A percentile compares a stretch with the other conserved stretches of the same genome.
Evolutionary conservation across 1,140 invertebrate genomes (phyloP).

Genomic region (Samia ricini): DNA sequence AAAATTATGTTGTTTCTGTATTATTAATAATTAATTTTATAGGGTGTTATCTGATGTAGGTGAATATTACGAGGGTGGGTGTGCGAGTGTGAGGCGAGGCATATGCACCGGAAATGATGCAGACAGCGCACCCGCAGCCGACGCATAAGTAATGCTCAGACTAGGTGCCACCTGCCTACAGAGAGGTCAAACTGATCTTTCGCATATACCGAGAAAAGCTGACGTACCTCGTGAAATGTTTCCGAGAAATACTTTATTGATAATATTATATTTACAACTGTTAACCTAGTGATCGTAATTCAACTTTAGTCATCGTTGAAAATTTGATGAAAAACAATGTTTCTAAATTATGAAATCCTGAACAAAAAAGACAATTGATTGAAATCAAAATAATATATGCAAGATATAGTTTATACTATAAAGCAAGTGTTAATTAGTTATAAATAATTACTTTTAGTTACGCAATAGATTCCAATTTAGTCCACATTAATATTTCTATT

Average conservation of each 20-base stretch:
- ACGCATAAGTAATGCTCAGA: slow-evolving; percentile 10
- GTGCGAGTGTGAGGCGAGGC: background rate
- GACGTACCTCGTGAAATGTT: background rate
- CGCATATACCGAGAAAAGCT: background rate
- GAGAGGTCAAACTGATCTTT: slow-evolving; percentile 10
- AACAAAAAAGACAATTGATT: no score
- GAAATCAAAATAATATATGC: no score
- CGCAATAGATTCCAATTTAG: no score
- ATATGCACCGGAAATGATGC: slow-evolving; percentile 8
- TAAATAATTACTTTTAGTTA: no score
- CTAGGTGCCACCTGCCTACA: slow-evolving; percentile 1
- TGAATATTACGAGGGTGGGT: background rate
- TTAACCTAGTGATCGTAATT: no score
- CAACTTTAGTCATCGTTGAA: no score
- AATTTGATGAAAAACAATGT: no score
- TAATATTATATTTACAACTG: no score
- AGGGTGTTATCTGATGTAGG: background rate
- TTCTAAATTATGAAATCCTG: no score
- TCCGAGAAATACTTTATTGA: background rate
- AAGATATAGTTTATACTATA: no score
- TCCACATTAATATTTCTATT: no score
- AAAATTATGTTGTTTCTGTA: background rate
- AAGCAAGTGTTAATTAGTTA: no score
- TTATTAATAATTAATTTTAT: background rate
- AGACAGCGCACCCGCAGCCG: slow-evolving; percentile 14